Base-by-base conservation (phyloP, 2,888 invertebrate species). In the Metacarcinus magister region DNA sequence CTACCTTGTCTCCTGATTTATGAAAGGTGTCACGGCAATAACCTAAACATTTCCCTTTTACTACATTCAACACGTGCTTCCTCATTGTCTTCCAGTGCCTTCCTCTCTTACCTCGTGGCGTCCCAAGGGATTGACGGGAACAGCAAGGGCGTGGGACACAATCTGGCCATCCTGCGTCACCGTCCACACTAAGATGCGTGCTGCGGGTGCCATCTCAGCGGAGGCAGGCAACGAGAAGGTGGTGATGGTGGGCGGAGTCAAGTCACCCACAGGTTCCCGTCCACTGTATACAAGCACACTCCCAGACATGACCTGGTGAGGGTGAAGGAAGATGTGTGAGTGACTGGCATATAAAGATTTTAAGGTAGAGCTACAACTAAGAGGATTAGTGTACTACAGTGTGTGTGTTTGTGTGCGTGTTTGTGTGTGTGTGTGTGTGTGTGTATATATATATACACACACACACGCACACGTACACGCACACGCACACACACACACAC, bases 141-240 rank as follows among this genome's bases (percentile, higher is more conserved):
- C 97, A 97, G 98, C 98, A 23, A 98, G 97, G 67, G 97, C 97
- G 97, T 98, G 98, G 2, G 98, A 97, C 2, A 98, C 97, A 67
- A 98, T 97, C 97, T 98, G 98, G 32, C 98, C 98, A 54, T 97
- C 97, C 13, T 97, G 97, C 5, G 97, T 97, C 4, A 98, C 97
- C 97, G 97, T 97, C 97, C 98, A 98, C 3, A 98, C 98, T 7
- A 98, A 97, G 2, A 98, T 97, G 91, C 98, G 97, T 96, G 98
- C 96, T 32, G 93, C 96, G 0, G 97, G 98, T 13, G 97, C 98
- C 98, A 98, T 98, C 97, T 98, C 98, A 43, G 98, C 97, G 3
- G 98, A 98, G 44, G 98, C 97, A 0, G 98, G 97, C 2, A 98
- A 97, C 0, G 98, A 97, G 97, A 98, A 98, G 0, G 98, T 98